phyloP scores from a whole-genome alignment of 2,888 invertebrate species.

The Muschampia plurimacula region DNA sequence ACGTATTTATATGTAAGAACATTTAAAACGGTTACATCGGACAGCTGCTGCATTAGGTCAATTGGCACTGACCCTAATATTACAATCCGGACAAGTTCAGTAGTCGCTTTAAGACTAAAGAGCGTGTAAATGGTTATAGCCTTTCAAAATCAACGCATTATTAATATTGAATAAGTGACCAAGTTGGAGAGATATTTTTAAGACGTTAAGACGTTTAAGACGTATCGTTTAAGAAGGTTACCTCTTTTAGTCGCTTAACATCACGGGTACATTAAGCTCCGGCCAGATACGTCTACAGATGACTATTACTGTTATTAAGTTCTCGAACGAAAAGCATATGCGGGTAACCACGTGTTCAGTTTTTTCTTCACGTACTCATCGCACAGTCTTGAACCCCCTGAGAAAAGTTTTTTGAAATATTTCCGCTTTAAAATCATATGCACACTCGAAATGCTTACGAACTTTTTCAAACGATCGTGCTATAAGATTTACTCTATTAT shows the following conservation, averaged over 20 bases:
- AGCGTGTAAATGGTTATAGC: slow-evolving; percentile 10
- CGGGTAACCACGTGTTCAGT: slow-evolving; percentile 75
- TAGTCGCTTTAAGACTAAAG: slow-evolving; percentile 16
- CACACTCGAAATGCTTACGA: slow-evolving; percentile 4
- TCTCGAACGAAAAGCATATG: slow-evolving; percentile 59
- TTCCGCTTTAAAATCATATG: slow-evolving; percentile 13
- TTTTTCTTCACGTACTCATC: slow-evolving; percentile 56
- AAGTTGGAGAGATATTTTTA: slow-evolving; percentile 52
- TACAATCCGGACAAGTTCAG: slow-evolving; percentile 41
- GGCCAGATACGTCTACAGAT: slow-evolving; percentile 58
- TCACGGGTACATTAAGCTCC: slow-evolving; percentile 34
- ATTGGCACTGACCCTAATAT: slow-evolving; percentile 77
- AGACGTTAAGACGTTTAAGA: too few species aligned
- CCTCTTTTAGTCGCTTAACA: slow-evolving; percentile 25
- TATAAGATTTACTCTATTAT: not conserved
- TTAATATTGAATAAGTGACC: slow-evolving; percentile 47
- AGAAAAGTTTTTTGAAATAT: slow-evolving; percentile 54
- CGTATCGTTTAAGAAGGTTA: slow-evolving; percentile 10
- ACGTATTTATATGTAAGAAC: slow-evolving; percentile 58
- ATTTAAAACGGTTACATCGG: slow-evolving; percentile 65
- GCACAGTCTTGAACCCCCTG: slow-evolving; percentile 51
- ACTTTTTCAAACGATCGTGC: not conserved
- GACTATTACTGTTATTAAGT: slow-evolving; percentile 59
- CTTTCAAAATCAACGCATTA: slow-evolving; percentile 20
- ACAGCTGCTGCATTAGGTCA: slow-evolving; percentile 78